A percentile compares a stretch with the other conserved stretches of the same genome.
These are phyloP conservation scores for Scopus umbretta DNA, from an alignment of 2,113 vertebrate species.

Conservation along the genomic window DNA sequence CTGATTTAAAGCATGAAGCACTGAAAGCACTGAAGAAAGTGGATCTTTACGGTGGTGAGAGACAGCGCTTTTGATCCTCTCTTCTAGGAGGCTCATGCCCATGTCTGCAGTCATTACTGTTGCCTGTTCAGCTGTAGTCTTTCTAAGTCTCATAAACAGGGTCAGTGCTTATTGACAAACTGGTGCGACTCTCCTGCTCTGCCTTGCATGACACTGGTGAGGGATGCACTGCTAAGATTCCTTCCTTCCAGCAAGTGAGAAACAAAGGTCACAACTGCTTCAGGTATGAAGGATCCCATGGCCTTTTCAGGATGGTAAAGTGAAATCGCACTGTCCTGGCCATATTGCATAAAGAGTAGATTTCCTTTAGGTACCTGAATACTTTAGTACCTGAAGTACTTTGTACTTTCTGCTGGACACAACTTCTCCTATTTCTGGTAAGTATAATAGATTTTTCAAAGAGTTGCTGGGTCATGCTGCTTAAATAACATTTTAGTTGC, in stretches of 20 bases:
- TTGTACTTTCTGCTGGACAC: not conserved
- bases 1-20: too few relatives aligned
- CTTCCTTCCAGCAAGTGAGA: not conserved
- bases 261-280: not conserved
- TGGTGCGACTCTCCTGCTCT: not conserved
- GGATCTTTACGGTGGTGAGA: not conserved
- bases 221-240: not conserved
- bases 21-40: not conserved
- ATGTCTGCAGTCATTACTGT: not conserved
- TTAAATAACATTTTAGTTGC: not conserved
- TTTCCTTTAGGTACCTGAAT: not conserved
- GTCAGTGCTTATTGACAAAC: not conserved
- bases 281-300: not conserved
- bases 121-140: not conserved
- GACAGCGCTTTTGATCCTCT: not conserved
- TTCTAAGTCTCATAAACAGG: not conserved
- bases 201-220: rapidly evolving
- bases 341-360: not conserved
- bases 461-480: not conserved
- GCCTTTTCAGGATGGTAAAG: not conserved
- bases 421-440: not conserved
- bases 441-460: not conserved
- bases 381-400: too few relatives aligned
- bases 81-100: not conserved
- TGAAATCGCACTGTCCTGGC: not conserved